A percentile compares a stretch with the other conserved stretches of the same genome.
These are phyloP conservation scores for Leucania comma DNA, from an alignment of 2,888 invertebrate genomes.

Conservation along the genomic window DNA sequence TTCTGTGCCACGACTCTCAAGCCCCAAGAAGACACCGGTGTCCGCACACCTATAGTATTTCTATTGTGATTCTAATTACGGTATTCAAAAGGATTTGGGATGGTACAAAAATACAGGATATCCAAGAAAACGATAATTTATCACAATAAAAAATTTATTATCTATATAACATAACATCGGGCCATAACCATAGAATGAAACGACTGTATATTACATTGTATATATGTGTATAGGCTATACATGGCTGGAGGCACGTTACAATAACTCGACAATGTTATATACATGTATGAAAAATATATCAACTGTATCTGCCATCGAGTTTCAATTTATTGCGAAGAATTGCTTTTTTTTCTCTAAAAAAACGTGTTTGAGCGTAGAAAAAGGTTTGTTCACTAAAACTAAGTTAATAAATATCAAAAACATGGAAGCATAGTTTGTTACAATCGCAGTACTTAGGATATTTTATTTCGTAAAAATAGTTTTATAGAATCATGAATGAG, in stretches of 20 bases:
- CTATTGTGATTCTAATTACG: no score
- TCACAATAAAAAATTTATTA: slow-evolving; percentile 90
- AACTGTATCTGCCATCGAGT: slow-evolving; percentile 3
- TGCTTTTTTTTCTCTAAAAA: slow-evolving; percentile 2
- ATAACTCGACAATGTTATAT: slow-evolving; percentile 56
- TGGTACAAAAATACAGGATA: neutral
- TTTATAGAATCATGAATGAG: neutral
- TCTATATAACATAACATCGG: slow-evolving; percentile 89
- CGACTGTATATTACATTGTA: slow-evolving; percentile 83
- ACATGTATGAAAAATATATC: slow-evolving; percentile 48
- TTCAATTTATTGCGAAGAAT: slow-evolving; percentile 11
- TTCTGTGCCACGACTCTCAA: no score
- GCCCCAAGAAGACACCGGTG: no score
- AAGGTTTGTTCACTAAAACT: slow-evolving; percentile 36
- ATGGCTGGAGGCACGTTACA: slow-evolving; percentile 71
- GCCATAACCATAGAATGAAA: slow-evolving; percentile 86
- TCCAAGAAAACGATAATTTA: slow-evolving; percentile 68
- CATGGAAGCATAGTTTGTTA: slow-evolving; percentile 40
- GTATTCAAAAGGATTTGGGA: neutral
- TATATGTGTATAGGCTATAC: slow-evolving; percentile 77
- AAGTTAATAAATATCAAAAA: slow-evolving; percentile 37
- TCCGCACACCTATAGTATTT: no score
- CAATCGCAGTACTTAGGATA: slow-evolving; percentile 6
- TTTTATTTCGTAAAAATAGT: slow-evolving; percentile 21
- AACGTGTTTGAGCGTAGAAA: slow-evolving; percentile 37